Base-by-base conservation (phyloP, 2,888 invertebrate genomes). In the Noctua janthina region DNA sequence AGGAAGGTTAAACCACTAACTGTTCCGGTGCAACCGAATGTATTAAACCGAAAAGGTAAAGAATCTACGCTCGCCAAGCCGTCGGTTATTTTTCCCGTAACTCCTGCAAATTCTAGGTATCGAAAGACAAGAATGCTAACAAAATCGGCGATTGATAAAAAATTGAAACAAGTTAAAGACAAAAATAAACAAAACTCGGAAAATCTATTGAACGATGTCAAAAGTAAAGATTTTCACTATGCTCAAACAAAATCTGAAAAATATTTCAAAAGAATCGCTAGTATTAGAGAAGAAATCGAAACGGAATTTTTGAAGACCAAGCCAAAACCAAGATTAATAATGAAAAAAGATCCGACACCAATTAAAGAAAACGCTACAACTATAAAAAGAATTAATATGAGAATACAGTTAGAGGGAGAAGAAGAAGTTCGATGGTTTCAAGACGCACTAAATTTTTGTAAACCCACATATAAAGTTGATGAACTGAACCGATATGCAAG, bases 381-480 rank as follows among this genome's bases (percentile, higher is more conserved):
- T 13, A 87, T 97, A 1, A 96, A 97, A 92, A 94, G 97, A 88
- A 94, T 97, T 77, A 97, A 97, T 77, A 97, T 97, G 87, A 93
- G 94, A 83, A 94, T 97, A 64, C 94, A 96, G 82, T 78, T 90
- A 70, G 89, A 85, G 8, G 93, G 93, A 89, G 90, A 93, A 74
- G 94, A 96, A 84, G 97, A 97, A 93, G 92, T 97, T 10, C 93
- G 96, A 81, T 97, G 97, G 95, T 91, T 97, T 15, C 93, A 97
- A 88, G 95, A 96, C 78, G 91, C 97, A 74, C 89, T 97, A 23
- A 93, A 93, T 83, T 97, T 96, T 77, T 96, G 96, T 80, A 94
- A 93, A 84, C 96, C 97, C 89, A 92, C 95, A 20, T 88, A 92
- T 1, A 95, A 94, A 90, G 91, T 97, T 64, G 94, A 96, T 83